Base-by-base conservation (phyloP, 2,888 invertebrate genomes). In the Tyria jacobaeae region DNA sequence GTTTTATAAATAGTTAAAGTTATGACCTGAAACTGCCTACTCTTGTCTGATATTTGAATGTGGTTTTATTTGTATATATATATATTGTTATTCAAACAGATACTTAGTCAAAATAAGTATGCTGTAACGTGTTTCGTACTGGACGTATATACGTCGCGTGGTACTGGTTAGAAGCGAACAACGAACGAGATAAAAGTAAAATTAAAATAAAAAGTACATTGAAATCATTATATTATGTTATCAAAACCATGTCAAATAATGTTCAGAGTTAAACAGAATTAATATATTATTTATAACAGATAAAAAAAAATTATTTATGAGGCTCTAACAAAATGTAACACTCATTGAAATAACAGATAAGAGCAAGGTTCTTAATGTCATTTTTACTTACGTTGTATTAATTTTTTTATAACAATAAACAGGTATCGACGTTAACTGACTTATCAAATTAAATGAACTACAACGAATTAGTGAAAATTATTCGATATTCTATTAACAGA, bases 401-500 rank as follows among this genome's bases (percentile, higher is more conserved):
- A 17, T 10, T 6, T n/a, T n/a, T n/a, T n/a, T n/a, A n/a, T n/a
- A n/a, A n/a, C n/a, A n/a, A 17, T 31, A 44, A 44, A 34, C 27
- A 44, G 5, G 21, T 6, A 17, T 48, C 24, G 51, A 67, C 49
- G 57, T 66, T 60, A 66, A 54, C 58, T 71, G 60, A 80, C 76
- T 76, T 76, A 58, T 56, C 47, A 48, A 56, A 55, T 34, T 31
- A 52, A 69, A 57, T 56, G 61, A 76, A 76, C 74, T 72, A 76
- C 75, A 76, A 74, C 76, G 68, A 66, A 70, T 66, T 53, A 60
- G 68, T 71, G 70, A 68, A 70, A 70, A 64, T 53, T 73, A 73
- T 73, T 73, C 71, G 75, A 71, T 71, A 79, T 75, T 82, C 79
- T 80, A 78, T 71, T 75, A 77, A 69, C 83, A 79, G 79, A 83